Conservation (phyloP, 2,888 invertebrate species). For the Drosophila mimica region DNA sequence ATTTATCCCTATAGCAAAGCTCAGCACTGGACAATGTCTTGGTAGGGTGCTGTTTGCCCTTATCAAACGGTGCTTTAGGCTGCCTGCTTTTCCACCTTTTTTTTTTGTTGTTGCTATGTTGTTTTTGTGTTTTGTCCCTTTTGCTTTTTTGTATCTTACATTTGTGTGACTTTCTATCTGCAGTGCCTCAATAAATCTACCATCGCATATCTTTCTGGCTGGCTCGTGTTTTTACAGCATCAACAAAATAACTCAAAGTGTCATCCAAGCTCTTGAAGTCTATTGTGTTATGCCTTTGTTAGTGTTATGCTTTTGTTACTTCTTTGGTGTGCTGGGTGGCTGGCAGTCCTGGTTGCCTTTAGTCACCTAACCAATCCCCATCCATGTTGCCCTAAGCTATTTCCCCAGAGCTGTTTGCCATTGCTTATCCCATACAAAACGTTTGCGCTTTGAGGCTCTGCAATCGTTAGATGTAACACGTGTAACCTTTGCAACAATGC, state of each 20-base stretch:
- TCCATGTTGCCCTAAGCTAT: slow-evolving; percentile 4
- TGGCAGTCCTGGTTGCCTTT: slow-evolving; percentile 5
- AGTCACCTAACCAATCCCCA: slow-evolving; percentile 1
- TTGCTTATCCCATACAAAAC: slow-evolving; percentile 69
- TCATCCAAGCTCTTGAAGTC: slow-evolving; percentile 78
- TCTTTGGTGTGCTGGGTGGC: slow-evolving; percentile 14
- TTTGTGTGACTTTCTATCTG: slow-evolving; percentile 45
- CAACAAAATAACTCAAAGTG: slow-evolving; percentile 77
- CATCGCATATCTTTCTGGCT: slow-evolving; percentile 66
- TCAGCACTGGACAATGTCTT: slow-evolving; percentile 40
- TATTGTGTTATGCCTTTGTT: slow-evolving; percentile 68
- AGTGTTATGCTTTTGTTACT: slow-evolving; percentile 47
- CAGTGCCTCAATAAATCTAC: slow-evolving; percentile 68
- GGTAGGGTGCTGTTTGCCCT: slow-evolving; percentile 41
- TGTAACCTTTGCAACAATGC: slow-evolving; percentile 62
- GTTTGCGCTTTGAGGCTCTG: slow-evolving; percentile 63
- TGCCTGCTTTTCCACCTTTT: slow-evolving; percentile 55
- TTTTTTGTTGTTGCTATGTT: slow-evolving; percentile 8
- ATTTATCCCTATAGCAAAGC: slow-evolving; percentile 31
- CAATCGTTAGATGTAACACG: slow-evolving; percentile 68
- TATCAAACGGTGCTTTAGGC: slow-evolving; percentile 57
- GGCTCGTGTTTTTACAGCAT: slow-evolving; percentile 67
- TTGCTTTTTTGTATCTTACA: slow-evolving; percentile 7
- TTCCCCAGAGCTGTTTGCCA: slow-evolving; percentile 39
- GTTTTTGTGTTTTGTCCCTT: slow-evolving; percentile 6